Evolutionary conservation across 2,113 vertebrate species (phyloP).

Genomic region (Paramisgurnus dabryanus): DNA sequence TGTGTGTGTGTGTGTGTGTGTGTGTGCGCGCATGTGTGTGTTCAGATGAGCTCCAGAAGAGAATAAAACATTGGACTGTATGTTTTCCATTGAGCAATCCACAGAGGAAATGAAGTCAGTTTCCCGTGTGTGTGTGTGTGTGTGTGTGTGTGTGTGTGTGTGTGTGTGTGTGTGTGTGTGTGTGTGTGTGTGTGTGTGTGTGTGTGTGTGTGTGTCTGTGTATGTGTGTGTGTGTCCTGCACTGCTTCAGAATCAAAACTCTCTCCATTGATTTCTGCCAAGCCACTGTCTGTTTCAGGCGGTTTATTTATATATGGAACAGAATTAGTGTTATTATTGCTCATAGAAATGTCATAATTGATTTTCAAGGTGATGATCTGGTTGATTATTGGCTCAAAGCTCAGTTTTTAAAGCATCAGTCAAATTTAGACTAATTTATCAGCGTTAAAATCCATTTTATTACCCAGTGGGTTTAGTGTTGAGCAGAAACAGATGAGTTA

Average conservation of each 20-base stretch:
- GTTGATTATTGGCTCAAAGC: neutral
- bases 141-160: conserved; percentile 32
- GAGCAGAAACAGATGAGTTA: neutral
- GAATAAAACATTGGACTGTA: conserved; percentile 20
- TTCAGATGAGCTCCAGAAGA: conserved; percentile 22
- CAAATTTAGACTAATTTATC: neutral
- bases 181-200: conserved; percentile 31
- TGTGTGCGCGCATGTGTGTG: neutral
- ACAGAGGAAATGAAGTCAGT: conserved; percentile 34
- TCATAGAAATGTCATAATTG: conserved; percentile 2
- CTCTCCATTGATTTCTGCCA: conserved; percentile 1
- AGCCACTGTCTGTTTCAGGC: conserved; percentile 5
- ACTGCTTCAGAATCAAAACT: conserved; percentile 34
- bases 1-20: conserved; percentile 27
- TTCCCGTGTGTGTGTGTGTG: conserved; percentile 24
- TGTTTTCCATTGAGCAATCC: conserved; percentile 28
- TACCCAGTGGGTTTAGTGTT: conserved; percentile 19
- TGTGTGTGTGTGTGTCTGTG: conserved; percentile 5
- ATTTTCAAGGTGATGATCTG: conserved; percentile 13
- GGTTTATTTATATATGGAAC: conserved; percentile 6
- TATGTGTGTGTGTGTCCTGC: neutral
- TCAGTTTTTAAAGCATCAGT: conserved; percentile 7
- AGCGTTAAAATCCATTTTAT: conserved; percentile 5
- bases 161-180: conserved; percentile 20
- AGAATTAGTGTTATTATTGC: neutral